Percentiles rank a stretch among this genome's conserved stretches.
Evolutionary conservation across 2,113 vertebrate species (phyloP).

Genomic region (Ammodytes marinus): DNA sequence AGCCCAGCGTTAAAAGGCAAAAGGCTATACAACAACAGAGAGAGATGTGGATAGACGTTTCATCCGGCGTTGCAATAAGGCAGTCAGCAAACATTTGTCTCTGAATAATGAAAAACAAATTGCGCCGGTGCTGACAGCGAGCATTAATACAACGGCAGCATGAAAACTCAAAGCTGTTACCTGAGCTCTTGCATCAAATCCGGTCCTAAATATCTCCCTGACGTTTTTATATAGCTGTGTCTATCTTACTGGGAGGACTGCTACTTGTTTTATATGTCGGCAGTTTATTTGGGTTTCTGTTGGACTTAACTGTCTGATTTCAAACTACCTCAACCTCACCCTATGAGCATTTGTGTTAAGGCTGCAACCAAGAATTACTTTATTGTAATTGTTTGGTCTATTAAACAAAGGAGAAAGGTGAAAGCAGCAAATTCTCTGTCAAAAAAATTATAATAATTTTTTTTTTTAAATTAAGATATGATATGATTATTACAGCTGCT

Average conservation of each 20-base stretch:
- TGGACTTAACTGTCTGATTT: not conserved
- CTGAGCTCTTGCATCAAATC: constrained; percentile 3
- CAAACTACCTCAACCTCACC: not conserved
- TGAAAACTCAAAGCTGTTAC: not conserved
- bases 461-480: too few species aligned
- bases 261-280: not conserved
- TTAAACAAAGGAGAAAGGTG: not conserved
- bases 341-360: not conserved
- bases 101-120: constrained; percentile 35
- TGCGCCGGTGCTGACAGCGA: not conserved
- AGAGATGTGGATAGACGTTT: constrained; percentile 1
- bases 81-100: constrained; percentile 40
- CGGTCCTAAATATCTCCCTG: constrained; percentile 4
- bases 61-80: constrained; percentile 15
- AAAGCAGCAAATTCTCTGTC: too few species aligned
- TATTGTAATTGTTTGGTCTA: not conserved
- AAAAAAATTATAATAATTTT: too few species aligned
- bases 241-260: not conserved
- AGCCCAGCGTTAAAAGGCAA: constrained; percentile 22
- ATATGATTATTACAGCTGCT: too few species aligned
- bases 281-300: not conserved
- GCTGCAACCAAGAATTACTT: not conserved
- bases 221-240: not conserved
- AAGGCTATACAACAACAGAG: not conserved
- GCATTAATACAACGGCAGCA: constrained; percentile 4